Conservation (phyloP, 2,797 vertebrate species). For the Thalassophryne amazonica region DNA sequence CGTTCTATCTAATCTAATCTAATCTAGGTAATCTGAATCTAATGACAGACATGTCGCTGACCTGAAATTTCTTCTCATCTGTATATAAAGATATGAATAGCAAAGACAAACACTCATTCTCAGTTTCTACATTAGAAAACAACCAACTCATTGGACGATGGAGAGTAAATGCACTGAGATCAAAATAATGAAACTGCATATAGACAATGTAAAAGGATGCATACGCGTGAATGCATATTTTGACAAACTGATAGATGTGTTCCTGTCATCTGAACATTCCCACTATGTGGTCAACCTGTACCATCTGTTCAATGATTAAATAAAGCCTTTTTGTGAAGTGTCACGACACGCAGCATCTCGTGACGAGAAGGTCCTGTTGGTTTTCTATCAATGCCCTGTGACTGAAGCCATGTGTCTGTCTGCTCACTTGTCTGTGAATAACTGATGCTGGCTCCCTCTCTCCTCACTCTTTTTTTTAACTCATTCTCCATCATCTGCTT, state of each 20-base stretch:
- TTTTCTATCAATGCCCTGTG: slow-evolving; percentile 46
- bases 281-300: slow-evolving; percentile 13
- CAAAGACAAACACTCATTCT: no score
- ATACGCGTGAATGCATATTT: background rate
- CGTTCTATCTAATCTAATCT: no score
- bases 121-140: no score
- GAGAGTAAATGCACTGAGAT: background rate
- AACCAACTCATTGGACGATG: no score
- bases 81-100: no score
- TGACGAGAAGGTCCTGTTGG: slow-evolving; percentile 56
- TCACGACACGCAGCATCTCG: slow-evolving; percentile 51
- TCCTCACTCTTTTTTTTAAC: slow-evolving; percentile 20
- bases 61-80: no score
- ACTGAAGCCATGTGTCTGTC: slow-evolving; percentile 54
- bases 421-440: slow-evolving; percentile 46
- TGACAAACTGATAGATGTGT: background rate
- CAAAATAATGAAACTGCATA: background rate
- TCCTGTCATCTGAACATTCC: slow-evolving; percentile 4
- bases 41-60: no score
- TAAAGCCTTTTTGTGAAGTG: slow-evolving; percentile 32
- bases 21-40: no score
- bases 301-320: slow-evolving; percentile 22
- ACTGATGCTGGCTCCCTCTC: slow-evolving; percentile 21
- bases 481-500: slow-evolving; percentile 16
- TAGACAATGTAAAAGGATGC: no score